phyloP scores from a whole-genome alignment of 1,140 invertebrate species.

The Tetranychus urticae region DNA sequence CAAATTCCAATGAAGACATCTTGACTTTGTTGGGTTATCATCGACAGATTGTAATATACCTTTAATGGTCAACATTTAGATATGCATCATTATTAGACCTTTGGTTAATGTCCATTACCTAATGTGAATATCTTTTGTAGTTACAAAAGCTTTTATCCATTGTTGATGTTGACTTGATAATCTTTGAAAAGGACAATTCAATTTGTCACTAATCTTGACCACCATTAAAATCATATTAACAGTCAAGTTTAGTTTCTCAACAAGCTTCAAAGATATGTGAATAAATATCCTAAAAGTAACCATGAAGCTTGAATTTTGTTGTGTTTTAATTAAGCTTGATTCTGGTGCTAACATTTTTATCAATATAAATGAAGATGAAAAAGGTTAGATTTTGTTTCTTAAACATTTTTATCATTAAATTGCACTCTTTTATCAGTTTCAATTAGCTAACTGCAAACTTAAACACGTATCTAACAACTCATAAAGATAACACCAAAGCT shows the following conservation, averaged over 20 bases:
- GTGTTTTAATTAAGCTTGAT: not conserved
- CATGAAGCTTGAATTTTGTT: not conserved
- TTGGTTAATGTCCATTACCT: not conserved
- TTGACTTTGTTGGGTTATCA: too few relatives aligned
- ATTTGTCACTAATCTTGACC: not conserved
- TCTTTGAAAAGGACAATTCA: not conserved
- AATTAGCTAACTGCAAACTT: too few relatives aligned
- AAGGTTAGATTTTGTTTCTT: too few relatives aligned
- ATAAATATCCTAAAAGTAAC: not conserved
- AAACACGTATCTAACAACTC: too few relatives aligned
- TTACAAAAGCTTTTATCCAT: not conserved
- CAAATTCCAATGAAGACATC: too few relatives aligned
- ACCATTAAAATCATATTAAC: not conserved
- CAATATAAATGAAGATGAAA: too few relatives aligned
- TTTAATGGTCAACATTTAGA: too few relatives aligned
- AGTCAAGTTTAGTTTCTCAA: not conserved
- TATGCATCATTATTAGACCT: not conserved
- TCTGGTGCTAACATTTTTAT: not conserved
- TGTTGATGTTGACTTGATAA: not conserved
- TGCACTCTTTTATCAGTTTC: not conserved
- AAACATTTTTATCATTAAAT: too few relatives aligned
- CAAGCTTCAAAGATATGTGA: not conserved
- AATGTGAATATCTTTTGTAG: not conserved
- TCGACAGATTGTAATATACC: too few relatives aligned
- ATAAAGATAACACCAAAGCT: too few relatives aligned